These are phyloP conservation scores for Omphaloscelis lunosa DNA, from an alignment of 2,888 invertebrate genomes.

Conservation along the genomic window DNA sequence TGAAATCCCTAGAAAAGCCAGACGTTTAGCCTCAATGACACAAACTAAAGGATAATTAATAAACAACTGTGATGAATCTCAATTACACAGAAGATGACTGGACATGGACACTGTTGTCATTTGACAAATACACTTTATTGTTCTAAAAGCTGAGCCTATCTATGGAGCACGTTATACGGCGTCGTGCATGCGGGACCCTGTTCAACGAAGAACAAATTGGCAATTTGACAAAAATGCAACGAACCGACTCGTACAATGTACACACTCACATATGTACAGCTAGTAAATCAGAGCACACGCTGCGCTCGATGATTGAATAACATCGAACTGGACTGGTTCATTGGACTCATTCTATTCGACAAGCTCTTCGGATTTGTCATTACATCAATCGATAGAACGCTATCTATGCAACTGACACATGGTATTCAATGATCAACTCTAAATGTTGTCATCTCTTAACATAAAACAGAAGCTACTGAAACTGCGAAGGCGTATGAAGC, in stretches of 20 bases:
- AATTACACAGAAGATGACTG: slow-evolving; percentile 42
- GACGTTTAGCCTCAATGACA: slow-evolving; percentile 62
- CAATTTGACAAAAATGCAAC: slow-evolving; percentile 86
- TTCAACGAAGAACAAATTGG: slow-evolving; percentile 81
- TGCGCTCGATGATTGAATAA: slow-evolving; percentile 75
- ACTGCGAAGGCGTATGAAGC: slow-evolving; percentile 38
- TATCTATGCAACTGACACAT: slow-evolving; percentile 38
- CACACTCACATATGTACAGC: slow-evolving; percentile 43
- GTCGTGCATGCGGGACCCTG: slow-evolving; percentile 57
- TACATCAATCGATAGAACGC: slow-evolving; percentile 35
- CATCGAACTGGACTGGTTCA: slow-evolving; percentile 75
- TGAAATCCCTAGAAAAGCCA: slow-evolving; percentile 67
- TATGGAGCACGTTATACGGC: slow-evolving; percentile 37
- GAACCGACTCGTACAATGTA: slow-evolving; percentile 72
- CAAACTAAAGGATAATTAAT: slow-evolving; percentile 66
- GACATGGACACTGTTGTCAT: slow-evolving; percentile 22
- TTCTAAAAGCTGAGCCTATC: slow-evolving; percentile 41
- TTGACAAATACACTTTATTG: slow-evolving; percentile 32
- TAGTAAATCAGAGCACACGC: slow-evolving; percentile 64
- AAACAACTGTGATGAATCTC: slow-evolving; percentile 50
- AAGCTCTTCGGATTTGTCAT: slow-evolving; percentile 56
- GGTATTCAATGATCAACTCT: slow-evolving; percentile 21
- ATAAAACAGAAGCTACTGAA: slow-evolving; percentile 26
- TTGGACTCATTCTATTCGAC: slow-evolving; percentile 76
- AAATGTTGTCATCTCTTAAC: slow-evolving; percentile 35